These are phyloP conservation scores for Galerucella nymphaeae DNA, from an alignment of 2,888 invertebrate species.

Conservation along the genomic window DNA sequence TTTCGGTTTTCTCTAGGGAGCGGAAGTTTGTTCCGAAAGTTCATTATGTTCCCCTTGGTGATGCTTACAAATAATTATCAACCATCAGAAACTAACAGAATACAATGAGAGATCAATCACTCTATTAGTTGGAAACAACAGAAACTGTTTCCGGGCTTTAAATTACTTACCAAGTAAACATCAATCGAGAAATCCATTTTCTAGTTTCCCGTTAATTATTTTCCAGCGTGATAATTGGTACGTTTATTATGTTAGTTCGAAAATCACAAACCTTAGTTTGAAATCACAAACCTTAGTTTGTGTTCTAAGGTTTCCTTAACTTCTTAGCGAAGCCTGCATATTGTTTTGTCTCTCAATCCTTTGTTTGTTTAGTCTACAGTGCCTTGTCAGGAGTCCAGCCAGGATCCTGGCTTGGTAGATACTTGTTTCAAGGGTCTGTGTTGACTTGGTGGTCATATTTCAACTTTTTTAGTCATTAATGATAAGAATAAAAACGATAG, in stretches of 20 bases:
- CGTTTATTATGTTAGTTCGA: not conserved
- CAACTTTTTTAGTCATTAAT: no score
- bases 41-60: slow-evolving; percentile 35
- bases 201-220: not conserved
- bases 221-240: not conserved
- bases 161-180: slow-evolving; percentile 24
- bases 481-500: no score
- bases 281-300: no score
- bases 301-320: no score
- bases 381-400: no score
- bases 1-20: slow-evolving; percentile 17
- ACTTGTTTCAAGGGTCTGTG: no score
- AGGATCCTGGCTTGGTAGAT: no score
- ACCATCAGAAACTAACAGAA: slow-evolving; percentile 28
- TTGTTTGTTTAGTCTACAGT: no score
- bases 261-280: no score
- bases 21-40: slow-evolving; percentile 30
- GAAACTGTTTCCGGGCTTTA: slow-evolving; percentile 14
- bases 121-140: slow-evolving; percentile 30
- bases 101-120: slow-evolving; percentile 33
- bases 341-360: no score
- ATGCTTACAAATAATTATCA: slow-evolving; percentile 40
- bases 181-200: not conserved
- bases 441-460: no score
- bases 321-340: no score